Conservation (phyloP, 1,140 invertebrate genomes). For the Drosophila biarmipes region DNA sequence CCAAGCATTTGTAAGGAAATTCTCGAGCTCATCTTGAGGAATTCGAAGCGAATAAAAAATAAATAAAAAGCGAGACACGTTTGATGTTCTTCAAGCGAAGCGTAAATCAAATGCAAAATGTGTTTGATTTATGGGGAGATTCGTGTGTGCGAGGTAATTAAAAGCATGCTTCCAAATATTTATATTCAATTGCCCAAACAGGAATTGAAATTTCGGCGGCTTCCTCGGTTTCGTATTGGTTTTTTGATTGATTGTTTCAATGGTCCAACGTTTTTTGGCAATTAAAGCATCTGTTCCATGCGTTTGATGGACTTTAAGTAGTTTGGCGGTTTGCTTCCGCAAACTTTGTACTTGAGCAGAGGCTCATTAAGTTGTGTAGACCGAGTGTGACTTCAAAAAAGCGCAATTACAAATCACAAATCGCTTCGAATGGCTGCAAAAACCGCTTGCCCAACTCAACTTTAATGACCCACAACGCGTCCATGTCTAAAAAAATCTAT, state of each 20-base stretch:
- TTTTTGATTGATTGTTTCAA: conserved; percentile 53
- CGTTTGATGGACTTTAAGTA: conserved; percentile 44
- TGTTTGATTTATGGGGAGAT: conserved; percentile 36
- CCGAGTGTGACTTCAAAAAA: conserved; percentile 20
- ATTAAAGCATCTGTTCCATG: conserved; percentile 43
- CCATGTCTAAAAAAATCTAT: conserved; percentile 32
- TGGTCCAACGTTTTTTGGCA: conserved; percentile 25
- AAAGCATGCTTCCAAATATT: conserved; percentile 32
- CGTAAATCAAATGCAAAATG: conserved; percentile 40
- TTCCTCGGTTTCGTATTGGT: conserved; percentile 16
- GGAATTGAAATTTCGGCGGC: conserved; percentile 38
- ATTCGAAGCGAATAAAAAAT: background rate
- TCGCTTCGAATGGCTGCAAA: conserved; percentile 35
- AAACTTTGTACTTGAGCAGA: conserved; percentile 51
- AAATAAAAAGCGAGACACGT: conserved; percentile 26
- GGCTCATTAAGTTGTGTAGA: conserved; percentile 30
- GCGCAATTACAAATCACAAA: conserved; percentile 41
- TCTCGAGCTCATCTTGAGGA: conserved; percentile 4
- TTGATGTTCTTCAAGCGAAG: conserved; percentile 17
- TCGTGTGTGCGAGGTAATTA: conserved; percentile 5
- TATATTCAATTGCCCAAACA: conserved; percentile 49
- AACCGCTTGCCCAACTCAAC: conserved; percentile 16
- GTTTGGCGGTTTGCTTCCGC: conserved; percentile 47
- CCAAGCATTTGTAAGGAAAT: conserved; percentile 26
- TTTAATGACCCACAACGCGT: conserved; percentile 15